These are phyloP conservation scores for Puffinus mauretanicus DNA, from an alignment of 2,113 vertebrate genomes.

Conservation along the genomic window DNA sequence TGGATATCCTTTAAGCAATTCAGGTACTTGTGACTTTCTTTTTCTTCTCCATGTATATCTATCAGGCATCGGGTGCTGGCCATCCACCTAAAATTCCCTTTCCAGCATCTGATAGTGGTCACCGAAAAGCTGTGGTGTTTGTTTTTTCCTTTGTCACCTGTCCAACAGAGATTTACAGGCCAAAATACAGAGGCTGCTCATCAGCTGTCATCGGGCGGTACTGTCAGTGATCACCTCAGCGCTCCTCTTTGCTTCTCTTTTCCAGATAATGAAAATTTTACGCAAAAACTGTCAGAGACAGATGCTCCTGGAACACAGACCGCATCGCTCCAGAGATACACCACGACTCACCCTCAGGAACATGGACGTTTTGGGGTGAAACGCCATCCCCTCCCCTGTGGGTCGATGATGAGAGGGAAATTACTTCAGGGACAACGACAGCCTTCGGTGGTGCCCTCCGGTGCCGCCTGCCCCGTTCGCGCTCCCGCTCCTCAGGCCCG, in stretches of 20 bases:
- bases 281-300: too few species aligned
- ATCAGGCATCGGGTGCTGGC: too few species aligned
- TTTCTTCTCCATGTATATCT: neutral
- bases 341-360: rapidly evolving
- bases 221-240: rapidly evolving
- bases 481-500: neutral
- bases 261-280: too few species aligned
- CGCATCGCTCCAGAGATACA: rapidly evolving
- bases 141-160: neutral
- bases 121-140: neutral
- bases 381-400: too few species aligned
- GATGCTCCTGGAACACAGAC: rapidly evolving
- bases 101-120: rapidly evolving
- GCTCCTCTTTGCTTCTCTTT: neutral
- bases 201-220: rapidly evolving
- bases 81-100: neutral
- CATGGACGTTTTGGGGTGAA: rapidly evolving
- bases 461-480: too few species aligned
- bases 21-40: neutral
- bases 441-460: neutral
- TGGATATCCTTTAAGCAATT: neutral
- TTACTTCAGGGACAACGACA: neutral
- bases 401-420: neutral
- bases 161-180: neutral
- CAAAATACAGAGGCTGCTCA: rapidly evolving